These are phyloP conservation scores for Rhea pennata DNA, from an alignment of 2,113 vertebrate genomes.

Conservation along the genomic window DNA sequence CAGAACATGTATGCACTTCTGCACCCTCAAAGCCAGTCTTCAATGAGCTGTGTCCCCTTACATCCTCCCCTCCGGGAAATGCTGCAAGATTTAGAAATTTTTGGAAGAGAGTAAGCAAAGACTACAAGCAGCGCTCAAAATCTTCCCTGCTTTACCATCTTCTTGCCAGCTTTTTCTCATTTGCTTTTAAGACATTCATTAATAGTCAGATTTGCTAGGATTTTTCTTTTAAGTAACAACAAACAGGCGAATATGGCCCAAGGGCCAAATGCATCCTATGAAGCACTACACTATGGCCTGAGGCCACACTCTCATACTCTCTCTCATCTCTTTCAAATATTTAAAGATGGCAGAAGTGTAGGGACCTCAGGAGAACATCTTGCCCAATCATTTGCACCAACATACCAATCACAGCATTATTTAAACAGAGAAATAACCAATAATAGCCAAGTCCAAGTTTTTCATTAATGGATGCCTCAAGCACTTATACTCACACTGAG, in stretches of 20 bases:
- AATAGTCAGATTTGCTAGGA: neutral
- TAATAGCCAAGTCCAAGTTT: neutral
- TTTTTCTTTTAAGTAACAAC: slow-evolving; percentile 3
- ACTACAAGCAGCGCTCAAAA: neutral
- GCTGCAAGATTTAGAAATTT: neutral
- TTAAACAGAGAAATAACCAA: slow-evolving; percentile 8
- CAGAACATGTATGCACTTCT: neutral
- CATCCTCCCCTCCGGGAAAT: neutral
- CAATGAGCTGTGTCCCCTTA: fast-evolving
- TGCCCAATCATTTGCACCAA: neutral
- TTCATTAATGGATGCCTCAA: neutral
- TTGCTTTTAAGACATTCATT: slow-evolving; percentile 22
- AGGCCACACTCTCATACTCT: neutral
- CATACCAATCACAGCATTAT: neutral
- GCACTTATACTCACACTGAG: neutral
- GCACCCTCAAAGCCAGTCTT: neutral
- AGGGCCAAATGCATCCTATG: neutral
- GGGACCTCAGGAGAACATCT: slow-evolving; percentile 11
- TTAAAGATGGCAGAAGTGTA: slow-evolving; percentile 19
- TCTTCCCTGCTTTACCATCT: neutral
- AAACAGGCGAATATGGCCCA: neutral
- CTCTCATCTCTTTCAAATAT: slow-evolving; percentile 39
- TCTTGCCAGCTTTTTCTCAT: neutral
- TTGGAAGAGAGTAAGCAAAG: neutral
- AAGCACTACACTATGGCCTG: neutral